Conservation (phyloP, 37 sponge, comb jelly and placozoan species). For the Bolinopsis microptera region DNA sequence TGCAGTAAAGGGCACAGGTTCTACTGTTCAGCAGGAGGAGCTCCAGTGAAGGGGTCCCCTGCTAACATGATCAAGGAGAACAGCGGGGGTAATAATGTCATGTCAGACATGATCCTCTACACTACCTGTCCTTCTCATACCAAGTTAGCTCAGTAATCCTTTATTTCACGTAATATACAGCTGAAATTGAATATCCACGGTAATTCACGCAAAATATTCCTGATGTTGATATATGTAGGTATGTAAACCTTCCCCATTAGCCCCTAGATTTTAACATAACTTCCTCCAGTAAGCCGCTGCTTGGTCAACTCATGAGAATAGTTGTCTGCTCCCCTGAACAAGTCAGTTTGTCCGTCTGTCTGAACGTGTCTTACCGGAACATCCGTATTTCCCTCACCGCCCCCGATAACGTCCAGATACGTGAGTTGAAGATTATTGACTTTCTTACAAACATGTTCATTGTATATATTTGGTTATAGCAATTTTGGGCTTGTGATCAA, state of each 20-base stretch:
- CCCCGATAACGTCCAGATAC: not conserved
- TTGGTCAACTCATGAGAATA: slow-evolving; percentile 51
- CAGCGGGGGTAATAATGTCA: not conserved
- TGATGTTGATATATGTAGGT: not conserved
- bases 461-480: no score
- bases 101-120: slow-evolving; percentile 45
- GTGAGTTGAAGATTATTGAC: not conserved
- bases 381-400: not conserved
- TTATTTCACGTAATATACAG: not conserved
- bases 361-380: slow-evolving; percentile 39
- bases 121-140: slow-evolving; percentile 39
- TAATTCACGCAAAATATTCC: no score
- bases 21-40: not conserved
- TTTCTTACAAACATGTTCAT: no score
- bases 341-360: not conserved
- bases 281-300: slow-evolving; percentile 33
- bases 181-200: no score
- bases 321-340: not conserved
- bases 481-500: no score
- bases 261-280: no score
- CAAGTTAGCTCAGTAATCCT: no score
- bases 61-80: slow-evolving; percentile 29
- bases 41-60: not conserved
- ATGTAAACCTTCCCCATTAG: no score
- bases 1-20: slow-evolving; percentile 56